Base-by-base conservation (phyloP, 2,113 vertebrate species). In the Ciconia boyciana region DNA sequence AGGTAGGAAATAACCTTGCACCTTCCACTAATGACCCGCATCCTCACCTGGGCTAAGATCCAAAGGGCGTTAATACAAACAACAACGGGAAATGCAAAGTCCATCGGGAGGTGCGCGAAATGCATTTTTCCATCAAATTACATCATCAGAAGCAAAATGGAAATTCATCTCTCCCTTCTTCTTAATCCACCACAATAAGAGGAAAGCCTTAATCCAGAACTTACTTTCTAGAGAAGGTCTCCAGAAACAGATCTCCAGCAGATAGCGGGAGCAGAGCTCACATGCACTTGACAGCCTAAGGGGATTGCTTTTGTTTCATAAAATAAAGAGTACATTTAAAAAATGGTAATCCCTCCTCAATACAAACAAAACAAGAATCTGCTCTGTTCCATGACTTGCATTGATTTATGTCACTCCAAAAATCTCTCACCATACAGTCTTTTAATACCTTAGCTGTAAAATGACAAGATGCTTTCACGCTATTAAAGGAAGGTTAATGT, bases 401-500 rank as follows among this genome's bases (percentile, higher is more conserved):
- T 16, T 80, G 89, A 95, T 93, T 86, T 77, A 55, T n/a, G 76
- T 22, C 64, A 26, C 70, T 78, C 80, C 39, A 29, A 54, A 90
- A 83, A 49, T 54, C 43, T 76, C 86, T 55, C 68, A 58, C 80
- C 70, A 24, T 31, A 83, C 32, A 87, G 68, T 44, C 72, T 62
- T 89, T 87, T 66, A 91, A 94, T 91, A 74, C 57, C 69, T 87
- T 34, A 77, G 71, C 89, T 78, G 60, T 70, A 87, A 91, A 88
- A 92, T 75, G 89, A 87, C 80, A 89, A 96, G 89, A 83, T 75
- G 82, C 88, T 94, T 71, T 87, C 87, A 81, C 5, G 13, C 76
- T 82, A 49, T 83, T 92, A 80, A 54, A 78, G 51, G 74, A 52
- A 95, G 91, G 93, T 89, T 87, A 95, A 94, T 69, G 69, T 61